These are phyloP conservation scores for Drosophila bifasciata DNA, from an alignment of 1,140 invertebrate species.

Conservation along the genomic window DNA sequence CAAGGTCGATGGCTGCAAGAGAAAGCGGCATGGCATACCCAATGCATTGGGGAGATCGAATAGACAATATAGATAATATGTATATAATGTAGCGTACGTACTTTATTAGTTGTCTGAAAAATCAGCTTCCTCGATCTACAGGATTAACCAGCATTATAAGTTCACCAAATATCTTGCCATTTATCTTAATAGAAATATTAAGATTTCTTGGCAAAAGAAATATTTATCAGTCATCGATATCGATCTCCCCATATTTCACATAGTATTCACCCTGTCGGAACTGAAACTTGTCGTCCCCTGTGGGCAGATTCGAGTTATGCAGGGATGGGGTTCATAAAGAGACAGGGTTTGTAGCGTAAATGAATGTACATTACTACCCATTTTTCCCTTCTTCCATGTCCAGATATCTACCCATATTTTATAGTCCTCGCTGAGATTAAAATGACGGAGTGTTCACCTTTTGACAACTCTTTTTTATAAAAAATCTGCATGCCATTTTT, in stretches of 20 bases:
- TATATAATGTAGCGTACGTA: no score
- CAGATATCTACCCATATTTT: background rate
- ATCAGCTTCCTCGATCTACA: background rate
- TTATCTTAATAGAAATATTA: background rate
- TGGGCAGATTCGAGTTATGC: background rate
- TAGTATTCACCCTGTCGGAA: slow-evolving; percentile 13
- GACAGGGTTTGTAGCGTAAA: background rate
- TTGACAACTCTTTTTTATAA: no score
- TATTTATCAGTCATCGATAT: background rate
- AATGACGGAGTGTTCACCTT: no score
- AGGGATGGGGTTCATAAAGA: background rate
- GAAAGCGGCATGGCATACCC: background rate
- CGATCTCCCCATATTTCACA: background rate
- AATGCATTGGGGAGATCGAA: no score
- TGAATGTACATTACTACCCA: background rate
- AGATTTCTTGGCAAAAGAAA: background rate
- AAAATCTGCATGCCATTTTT: no score
- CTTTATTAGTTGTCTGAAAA: background rate
- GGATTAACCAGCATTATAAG: background rate
- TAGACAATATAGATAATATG: no score
- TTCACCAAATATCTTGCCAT: background rate
- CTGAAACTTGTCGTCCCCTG: background rate
- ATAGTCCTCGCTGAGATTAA: background rate
- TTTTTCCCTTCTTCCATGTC: background rate
- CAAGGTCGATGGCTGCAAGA: background rate